Base-by-base conservation (phyloP, 37 sponge, comb jelly and placozoan species). In the Halichondria panicea region DNA sequence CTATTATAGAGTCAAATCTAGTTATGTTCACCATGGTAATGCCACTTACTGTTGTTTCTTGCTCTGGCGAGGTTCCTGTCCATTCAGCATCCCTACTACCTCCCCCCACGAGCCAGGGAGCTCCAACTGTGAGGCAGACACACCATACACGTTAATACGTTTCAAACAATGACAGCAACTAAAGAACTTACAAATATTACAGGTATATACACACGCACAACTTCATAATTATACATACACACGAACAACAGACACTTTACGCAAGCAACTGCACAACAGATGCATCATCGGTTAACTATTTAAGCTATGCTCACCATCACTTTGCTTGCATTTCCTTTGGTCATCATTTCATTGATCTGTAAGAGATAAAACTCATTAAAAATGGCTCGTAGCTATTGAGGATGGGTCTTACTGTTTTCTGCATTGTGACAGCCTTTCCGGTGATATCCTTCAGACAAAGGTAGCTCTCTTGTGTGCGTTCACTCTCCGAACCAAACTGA, bases 381-480 rank as follows among this genome's bases (percentile, higher is more conserved):
- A 71, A 48, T 5, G n/a, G n/a, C n/a, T n/a, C n/a, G n/a, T n/a
- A n/a, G n/a, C 25, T 27, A 11, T 58, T 58, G 6, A 27, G 7
- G 34, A 5, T n/a, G 4, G n/a, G 2, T 35, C 73, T 12, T 33
- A 90, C 91, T 70, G 81, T 80, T 69, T 96, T 96, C 87, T 97
- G 95, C 83, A 97, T 81, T 27, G 79, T 69, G 15, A 97, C 98
- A 1, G 98, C 98, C 66, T 87, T 89, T 75, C 77, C 86, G 1
- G 98, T 92, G 40, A 97, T 75, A 50, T 84, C 82, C 36, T 84
- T 58, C 61, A 97, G 76, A 75, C 88, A 91, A 22, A 71, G 81
- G 19, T 71, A 81, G 44, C 95, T 94, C 70, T 89, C 93, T 65
- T 86, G 82, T 0, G 95, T 92, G 43, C 80, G 69, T 28, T 92